Percentiles rank a stretch among this genome's conserved stretches.
Conservation (phyloP, 2,888 invertebrate genomes). For the Hypomecis atomaria region DNA sequence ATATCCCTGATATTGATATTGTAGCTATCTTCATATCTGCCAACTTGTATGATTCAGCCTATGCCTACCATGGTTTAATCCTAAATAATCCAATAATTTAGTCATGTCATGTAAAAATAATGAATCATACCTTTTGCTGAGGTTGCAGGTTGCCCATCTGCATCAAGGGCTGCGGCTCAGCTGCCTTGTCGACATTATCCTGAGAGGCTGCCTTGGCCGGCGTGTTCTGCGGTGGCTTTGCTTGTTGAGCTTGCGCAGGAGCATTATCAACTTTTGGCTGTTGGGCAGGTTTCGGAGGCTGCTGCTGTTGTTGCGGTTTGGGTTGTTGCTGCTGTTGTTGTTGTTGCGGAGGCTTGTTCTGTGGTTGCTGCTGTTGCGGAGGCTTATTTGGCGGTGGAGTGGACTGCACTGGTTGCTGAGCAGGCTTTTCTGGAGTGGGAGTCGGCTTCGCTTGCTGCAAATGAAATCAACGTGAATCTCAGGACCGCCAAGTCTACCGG, state of each 20-base stretch:
- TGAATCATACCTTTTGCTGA: constrained; percentile 44
- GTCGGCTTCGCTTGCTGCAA: constrained; percentile 41
- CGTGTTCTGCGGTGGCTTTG: constrained; percentile 50
- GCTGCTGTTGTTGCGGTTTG: constrained; percentile 46
- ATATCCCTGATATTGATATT: too few species aligned
- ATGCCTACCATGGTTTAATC: too few species aligned
- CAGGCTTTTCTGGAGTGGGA: constrained; percentile 45
- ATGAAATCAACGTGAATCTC: not conserved
- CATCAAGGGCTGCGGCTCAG: constrained; percentile 56
- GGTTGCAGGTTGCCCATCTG: constrained; percentile 53
- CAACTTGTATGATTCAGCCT: too few species aligned
- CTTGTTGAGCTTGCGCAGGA: constrained; percentile 18
- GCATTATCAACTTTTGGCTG: constrained; percentile 38
- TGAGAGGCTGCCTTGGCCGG: constrained; percentile 54
- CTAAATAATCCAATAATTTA: not conserved
- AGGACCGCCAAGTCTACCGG: too few species aligned
- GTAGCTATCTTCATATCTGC: too few species aligned
- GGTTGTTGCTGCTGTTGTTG: constrained; percentile 33
- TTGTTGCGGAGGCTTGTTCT: constrained; percentile 41
- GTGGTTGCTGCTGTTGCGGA: constrained; percentile 41
- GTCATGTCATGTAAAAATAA: not conserved
- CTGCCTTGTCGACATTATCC: constrained; percentile 67
- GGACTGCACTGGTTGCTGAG: constrained; percentile 1
- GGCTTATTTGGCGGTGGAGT: constrained; percentile 44
- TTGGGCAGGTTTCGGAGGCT: constrained; percentile 39